phyloP scores from a whole-genome alignment of 2,797 vertebrate genomes.

The Anguilla pacifica region DNA sequence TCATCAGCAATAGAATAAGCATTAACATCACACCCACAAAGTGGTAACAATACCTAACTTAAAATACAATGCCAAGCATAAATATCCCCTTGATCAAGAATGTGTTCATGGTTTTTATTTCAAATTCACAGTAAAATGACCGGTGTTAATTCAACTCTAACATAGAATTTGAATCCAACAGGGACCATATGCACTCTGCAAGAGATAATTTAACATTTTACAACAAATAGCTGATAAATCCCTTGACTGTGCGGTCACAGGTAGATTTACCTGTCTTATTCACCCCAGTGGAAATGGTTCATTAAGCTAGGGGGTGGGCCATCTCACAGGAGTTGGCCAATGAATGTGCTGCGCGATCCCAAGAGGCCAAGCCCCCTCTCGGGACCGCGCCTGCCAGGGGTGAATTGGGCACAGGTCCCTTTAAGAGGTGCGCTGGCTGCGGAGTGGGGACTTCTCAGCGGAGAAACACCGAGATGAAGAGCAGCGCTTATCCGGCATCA shows the following conservation, averaged over 20 bases:
- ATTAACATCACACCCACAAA: background rate
- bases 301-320: slow-evolving; percentile 47
- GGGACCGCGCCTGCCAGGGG: slow-evolving; percentile 53
- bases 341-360: slow-evolving; percentile 53
- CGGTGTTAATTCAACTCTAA: too few species aligned
- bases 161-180: too few species aligned
- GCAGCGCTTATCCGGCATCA: slow-evolving; percentile 82
- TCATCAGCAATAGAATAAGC: background rate
- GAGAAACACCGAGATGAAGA: slow-evolving; percentile 82
- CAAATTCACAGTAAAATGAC: background rate
- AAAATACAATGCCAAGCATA: background rate
- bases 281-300: slow-evolving; percentile 59
- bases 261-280: slow-evolving; percentile 53
- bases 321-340: slow-evolving; percentile 45
- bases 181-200: too few species aligned
- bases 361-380: slow-evolving; percentile 60
- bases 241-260: slow-evolving; percentile 38
- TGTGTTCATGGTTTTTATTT: background rate
- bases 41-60: background rate
- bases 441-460: slow-evolving; percentile 69
- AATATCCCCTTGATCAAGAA: background rate
- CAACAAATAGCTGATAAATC: background rate
- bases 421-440: slow-evolving; percentile 70
- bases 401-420: slow-evolving; percentile 58
- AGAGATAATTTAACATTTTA: background rate